Evolutionary conservation across 2,113 vertebrate genomes (phyloP).

Genomic region (Brachyhypopomus occidentalis): DNA sequence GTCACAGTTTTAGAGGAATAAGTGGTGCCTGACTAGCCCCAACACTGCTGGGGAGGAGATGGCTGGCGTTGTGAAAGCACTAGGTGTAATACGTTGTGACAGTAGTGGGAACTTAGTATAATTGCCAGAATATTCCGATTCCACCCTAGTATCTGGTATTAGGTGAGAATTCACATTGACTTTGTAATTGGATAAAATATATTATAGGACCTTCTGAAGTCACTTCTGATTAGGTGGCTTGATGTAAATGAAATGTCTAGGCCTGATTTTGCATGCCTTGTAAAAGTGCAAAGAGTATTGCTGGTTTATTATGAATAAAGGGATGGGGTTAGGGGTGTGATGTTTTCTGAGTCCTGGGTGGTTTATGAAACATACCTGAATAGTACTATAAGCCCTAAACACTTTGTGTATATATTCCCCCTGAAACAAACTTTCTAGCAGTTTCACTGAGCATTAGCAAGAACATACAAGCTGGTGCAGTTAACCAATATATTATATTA

Average conservation of each 20-base stretch:
- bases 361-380: not conserved
- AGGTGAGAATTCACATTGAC: slow-evolving; percentile 43
- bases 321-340: not conserved
- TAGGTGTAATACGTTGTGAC: slow-evolving; percentile 33
- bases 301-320: slow-evolving; percentile 37
- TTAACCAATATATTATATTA: not conserved
- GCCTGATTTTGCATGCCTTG: slow-evolving; percentile 41
- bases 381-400: not conserved
- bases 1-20: slow-evolving; percentile 10
- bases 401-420: not conserved
- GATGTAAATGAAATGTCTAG: slow-evolving; percentile 41
- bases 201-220: slow-evolving; percentile 39
- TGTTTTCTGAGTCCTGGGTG: not conserved
- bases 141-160: slow-evolving; percentile 33
- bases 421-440: not conserved
- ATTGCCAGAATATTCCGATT: slow-evolving; percentile 49
- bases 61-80: slow-evolving; percentile 32
- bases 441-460: not conserved
- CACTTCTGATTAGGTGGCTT: slow-evolving; percentile 38
- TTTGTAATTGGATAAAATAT: slow-evolving; percentile 51
- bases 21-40: slow-evolving; percentile 28
- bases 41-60: slow-evolving; percentile 11
- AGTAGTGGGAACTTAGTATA: slow-evolving; percentile 26
- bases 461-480: not conserved
- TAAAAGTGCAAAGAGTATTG: slow-evolving; percentile 26